Conservation (phyloP, 2,888 invertebrate species). For the Rotaria magnacalcarata region DNA sequence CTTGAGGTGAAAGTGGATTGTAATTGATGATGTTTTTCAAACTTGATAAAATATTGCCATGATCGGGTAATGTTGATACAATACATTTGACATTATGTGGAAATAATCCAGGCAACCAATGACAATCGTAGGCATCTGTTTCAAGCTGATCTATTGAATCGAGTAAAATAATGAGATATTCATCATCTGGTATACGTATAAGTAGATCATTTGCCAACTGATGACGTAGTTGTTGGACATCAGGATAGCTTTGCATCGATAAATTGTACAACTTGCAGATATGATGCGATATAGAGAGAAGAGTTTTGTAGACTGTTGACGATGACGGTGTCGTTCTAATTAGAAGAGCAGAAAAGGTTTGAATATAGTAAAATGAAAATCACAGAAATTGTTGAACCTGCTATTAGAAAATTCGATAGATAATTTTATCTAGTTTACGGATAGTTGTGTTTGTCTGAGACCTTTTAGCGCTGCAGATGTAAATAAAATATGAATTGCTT, state of each 20-base stretch:
- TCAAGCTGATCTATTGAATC: conserved; percentile 45
- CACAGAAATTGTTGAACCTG: too few species aligned
- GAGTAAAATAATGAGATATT: conserved; percentile 40
- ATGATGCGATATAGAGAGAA: background rate
- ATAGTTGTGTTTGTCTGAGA: too few species aligned
- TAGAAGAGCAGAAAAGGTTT: too few species aligned
- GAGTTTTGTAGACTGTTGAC: background rate
- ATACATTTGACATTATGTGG: conserved; percentile 40
- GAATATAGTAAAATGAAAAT: too few species aligned
- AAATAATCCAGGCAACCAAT: conserved; percentile 21
- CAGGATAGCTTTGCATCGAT: conserved; percentile 46
- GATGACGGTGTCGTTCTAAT: conserved; percentile 47
- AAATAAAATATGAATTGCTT: too few species aligned
- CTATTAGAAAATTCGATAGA: too few species aligned
- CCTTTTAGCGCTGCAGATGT: too few species aligned
- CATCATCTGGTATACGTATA: background rate
- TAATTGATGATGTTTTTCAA: conserved; percentile 47
- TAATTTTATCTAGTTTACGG: too few species aligned
- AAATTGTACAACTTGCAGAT: background rate
- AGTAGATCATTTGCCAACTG: conserved; percentile 39
- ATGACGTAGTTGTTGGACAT: background rate
- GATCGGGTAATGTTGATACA: conserved; percentile 45
- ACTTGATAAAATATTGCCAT: conserved; percentile 49
- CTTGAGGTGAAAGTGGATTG: background rate
- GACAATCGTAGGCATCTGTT: conserved; percentile 16